These are phyloP conservation scores for Danio kyathit DNA, from an alignment of 2,797 vertebrate genomes.

Conservation along the genomic window DNA sequence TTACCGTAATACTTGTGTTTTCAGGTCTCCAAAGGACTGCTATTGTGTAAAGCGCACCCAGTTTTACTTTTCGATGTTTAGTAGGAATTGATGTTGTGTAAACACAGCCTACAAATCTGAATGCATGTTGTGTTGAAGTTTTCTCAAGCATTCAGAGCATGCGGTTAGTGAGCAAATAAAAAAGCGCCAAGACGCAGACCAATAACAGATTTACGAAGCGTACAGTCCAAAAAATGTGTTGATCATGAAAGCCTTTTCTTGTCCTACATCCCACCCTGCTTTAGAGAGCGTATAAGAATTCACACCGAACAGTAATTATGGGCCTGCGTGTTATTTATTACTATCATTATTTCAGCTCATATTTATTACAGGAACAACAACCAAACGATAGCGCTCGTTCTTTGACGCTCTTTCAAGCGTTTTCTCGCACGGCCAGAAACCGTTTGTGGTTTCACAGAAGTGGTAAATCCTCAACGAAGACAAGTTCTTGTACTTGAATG, in stretches of 20 bases:
- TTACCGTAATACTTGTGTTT: too few species aligned
- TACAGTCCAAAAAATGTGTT: neutral
- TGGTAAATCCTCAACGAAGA: neutral
- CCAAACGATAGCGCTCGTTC: neutral
- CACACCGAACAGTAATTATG: neutral
- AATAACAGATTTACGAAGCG: neutral
- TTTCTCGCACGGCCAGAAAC: neutral
- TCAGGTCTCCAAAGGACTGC: too few species aligned
- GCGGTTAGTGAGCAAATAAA: too few species aligned
- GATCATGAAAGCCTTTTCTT: neutral
- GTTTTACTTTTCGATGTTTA: too few species aligned
- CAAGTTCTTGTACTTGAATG: neutral
- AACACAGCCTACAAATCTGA: too few species aligned
- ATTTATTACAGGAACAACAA: constrained; percentile 29
- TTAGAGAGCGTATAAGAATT: neutral
- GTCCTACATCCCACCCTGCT: neutral
- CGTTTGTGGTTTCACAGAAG: neutral
- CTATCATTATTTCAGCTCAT: constrained; percentile 37
- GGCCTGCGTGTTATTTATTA: constrained; percentile 1
- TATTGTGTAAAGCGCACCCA: too few species aligned
- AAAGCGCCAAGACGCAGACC: neutral
- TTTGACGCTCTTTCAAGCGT: neutral
- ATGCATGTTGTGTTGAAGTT: too few species aligned
- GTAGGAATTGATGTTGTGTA: too few species aligned
- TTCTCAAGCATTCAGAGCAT: too few species aligned